Base-by-base conservation (phyloP, 2,888 invertebrate genomes). In the Nemurella pictetii region DNA sequence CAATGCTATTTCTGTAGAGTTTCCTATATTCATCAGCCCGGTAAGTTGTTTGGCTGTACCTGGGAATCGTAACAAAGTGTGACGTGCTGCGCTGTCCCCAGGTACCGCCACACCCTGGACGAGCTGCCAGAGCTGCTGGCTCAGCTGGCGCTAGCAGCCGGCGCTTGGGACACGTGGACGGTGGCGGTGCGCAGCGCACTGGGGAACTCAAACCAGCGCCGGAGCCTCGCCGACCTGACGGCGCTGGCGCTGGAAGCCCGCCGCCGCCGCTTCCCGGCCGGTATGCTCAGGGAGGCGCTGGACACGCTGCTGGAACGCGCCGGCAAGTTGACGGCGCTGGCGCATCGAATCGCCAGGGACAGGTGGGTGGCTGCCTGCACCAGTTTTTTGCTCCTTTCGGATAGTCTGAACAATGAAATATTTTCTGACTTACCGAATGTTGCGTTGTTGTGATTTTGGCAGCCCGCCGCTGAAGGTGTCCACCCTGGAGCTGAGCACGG, bases 21-120 rank as follows among this genome's bases (percentile, higher is more conserved):
- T n/a, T n/a, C n/a, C n/a, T n/a, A n/a, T n/a, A n/a, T n/a, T n/a
- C n/a, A n/a, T n/a, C n/a, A n/a, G n/a, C n/a, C n/a, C n/a, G n/a
- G n/a, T n/a, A n/a, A n/a, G n/a, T n/a, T n/a, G n/a, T n/a, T n/a
- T n/a, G n/a, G n/a, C n/a, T n/a, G n/a, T n/a, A n/a, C n/a, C n/a
- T n/a, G n/a, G n/a, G n/a, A n/a, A n/a, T n/a, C n/a, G n/a, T n/a
- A n/a, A n/a, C n/a, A 35, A 35, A 35, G 4, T 12, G 35, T 35
- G 35, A 4, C 35, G 35, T 35, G 35, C 35, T 35, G 35, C n/a
- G n/a, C n/a, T n/a, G n/a, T n/a, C 35, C 35, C 85, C 85, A 89
- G 92, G 88, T 98, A 98, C 90, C 95, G 99, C 2, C 99, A 98
- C 91, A 98, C 98, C 0, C 91, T 99, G 83, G 98, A 98, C 90